A percentile compares a stretch with the other conserved stretches of the same genome.
These are phyloP conservation scores for Campaea margaritaria DNA, from an alignment of 2,888 invertebrate species.

Conservation along the genomic window DNA sequence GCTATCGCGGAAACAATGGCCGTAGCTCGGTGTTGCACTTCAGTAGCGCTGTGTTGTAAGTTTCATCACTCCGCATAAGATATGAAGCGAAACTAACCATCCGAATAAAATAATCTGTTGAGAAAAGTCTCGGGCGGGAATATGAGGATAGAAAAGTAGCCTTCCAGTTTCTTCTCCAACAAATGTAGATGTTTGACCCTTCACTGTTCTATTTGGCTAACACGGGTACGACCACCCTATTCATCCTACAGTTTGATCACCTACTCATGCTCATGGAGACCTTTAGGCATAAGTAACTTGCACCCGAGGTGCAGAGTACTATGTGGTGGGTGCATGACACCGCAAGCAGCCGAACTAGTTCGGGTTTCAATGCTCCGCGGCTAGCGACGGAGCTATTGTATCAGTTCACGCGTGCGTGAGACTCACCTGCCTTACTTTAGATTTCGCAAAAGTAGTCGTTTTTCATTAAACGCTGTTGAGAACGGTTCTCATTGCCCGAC, in stretches of 20 bases:
- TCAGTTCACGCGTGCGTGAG: slow-evolving; percentile 10
- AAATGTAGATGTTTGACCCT: no score
- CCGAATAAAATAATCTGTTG: no score
- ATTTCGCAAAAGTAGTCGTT: slow-evolving; percentile 8
- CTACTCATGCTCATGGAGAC: no score
- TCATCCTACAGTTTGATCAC: no score
- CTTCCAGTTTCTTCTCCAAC: no score
- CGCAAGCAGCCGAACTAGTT: not conserved
- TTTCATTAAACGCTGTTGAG: slow-evolving; percentile 15
- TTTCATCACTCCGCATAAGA: no score
- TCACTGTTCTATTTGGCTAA: no score
- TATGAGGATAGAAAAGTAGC: no score
- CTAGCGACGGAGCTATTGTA: not conserved
- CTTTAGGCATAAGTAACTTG: not conserved
- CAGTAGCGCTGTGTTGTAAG: not conserved
- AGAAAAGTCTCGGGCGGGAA: no score
- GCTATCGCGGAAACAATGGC: slow-evolving; percentile 14
- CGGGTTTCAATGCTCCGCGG: not conserved
- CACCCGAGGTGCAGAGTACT: not conserved
- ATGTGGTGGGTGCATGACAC: not conserved
- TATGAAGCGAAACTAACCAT: no score
- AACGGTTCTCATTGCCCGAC: slow-evolving; percentile 21
- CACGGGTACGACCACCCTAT: no score
- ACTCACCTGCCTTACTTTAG: slow-evolving; percentile 23
- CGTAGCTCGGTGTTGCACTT: slow-evolving; percentile 13